Percentiles rank a stretch among this genome's conserved stretches.
These are phyloP conservation scores for Resseliella maxima DNA, from an alignment of 2,888 invertebrate species.

Conservation along the genomic window DNA sequence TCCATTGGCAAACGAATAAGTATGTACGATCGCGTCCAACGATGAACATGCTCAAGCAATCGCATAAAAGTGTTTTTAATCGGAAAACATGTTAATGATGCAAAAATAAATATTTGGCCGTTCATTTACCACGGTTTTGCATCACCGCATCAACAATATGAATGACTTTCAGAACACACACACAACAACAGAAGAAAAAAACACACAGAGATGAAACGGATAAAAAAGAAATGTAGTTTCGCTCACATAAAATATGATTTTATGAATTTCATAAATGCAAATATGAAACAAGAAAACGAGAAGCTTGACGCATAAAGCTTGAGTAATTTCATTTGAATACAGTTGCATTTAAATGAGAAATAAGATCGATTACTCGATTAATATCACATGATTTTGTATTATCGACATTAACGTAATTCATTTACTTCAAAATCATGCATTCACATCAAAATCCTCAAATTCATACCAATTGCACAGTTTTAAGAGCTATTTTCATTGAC, in stretches of 20 bases:
- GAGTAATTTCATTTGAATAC: neutral
- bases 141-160: neutral
- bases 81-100: conserved; percentile 51
- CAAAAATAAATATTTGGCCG: conserved; percentile 36
- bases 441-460: neutral
- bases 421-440: neutral
- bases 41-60: neutral
- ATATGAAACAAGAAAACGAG: too few relatives aligned
- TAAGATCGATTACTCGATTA: conserved; percentile 43
- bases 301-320: too few relatives aligned
- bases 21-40: neutral
- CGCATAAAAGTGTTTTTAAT: conserved; percentile 40
- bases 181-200: too few relatives aligned
- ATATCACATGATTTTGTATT: conserved; percentile 28
- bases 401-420: conserved; percentile 31
- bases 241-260: conserved; percentile 33
- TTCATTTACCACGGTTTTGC: neutral
- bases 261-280: conserved; percentile 41
- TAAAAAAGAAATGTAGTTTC: neutral
- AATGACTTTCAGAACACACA: conserved; percentile 39
- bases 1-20: neutral
- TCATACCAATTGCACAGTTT: too few relatives aligned
- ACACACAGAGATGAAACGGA: neutral
- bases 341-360: neutral
- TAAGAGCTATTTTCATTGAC: too few relatives aligned